Base-by-base conservation (phyloP, 2,888 invertebrate species). In the Empis livida region DNA sequence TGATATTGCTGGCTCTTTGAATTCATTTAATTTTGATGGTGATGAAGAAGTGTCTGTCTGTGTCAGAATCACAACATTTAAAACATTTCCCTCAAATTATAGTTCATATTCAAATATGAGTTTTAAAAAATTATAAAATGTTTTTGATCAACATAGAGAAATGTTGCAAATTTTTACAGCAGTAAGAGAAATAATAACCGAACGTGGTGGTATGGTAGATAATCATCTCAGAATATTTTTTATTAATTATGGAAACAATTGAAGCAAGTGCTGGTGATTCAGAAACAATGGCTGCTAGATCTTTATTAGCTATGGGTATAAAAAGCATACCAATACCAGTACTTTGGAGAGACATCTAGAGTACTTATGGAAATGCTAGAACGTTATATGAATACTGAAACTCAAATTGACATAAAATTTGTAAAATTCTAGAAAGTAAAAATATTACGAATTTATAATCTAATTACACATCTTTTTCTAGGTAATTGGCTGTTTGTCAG, bases 161-260 rank as follows among this genome's bases (percentile, higher is more conserved):
- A 94, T 96, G 86, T 65, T 96, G 51, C 92, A 95, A 0, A 84
- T 95, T 43, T 67, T 97, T 48, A 92, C 93, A 5, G 94, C 95
- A 0, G 78, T 95, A 2, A 89, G 94, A 0, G 95, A 96, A 64
- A 84, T 93, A 14, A 93, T 97, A 57, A 92, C 89, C 61, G 80
- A 84, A 53, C 82, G 86, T 53, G 86, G 83, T 2, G 94, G n/a
- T n/a, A n/a, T n/a, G n/a, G 94, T 4, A 78, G 77, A 27, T 93
- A 94, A 62, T 78, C 84, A 1, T 85, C 89, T 90, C 92, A 0
- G 95, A 95, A 69, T 97, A 96, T 68, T 95, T 89, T 73, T 85
- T 86, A 46, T 84, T 92, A 43, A 71, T 97, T 67, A 79, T 90
- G 74, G 82, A 84, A 52, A 81, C 84, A 5, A 70, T 92, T 17